Percentiles rank a stretch among this genome's conserved stretches.
Conservation (phyloP, 2,797 vertebrate genomes). For the Enteromius thamalakanensis region DNA sequence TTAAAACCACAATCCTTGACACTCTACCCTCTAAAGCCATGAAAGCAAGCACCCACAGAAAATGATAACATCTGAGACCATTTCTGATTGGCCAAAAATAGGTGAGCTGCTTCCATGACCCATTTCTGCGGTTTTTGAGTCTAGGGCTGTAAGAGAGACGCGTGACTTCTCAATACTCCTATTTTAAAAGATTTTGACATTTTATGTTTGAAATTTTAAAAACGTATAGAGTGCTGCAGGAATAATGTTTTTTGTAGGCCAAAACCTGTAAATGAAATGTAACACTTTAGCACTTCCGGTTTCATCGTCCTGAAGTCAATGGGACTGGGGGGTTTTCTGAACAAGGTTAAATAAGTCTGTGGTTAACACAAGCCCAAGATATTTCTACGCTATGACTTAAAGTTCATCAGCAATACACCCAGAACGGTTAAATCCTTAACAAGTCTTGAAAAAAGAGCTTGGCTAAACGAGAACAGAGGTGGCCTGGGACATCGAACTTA, state of each 20-base stretch:
- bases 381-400: not conserved
- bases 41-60: not conserved
- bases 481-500: not conserved
- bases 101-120: not conserved
- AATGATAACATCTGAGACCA: not conserved
- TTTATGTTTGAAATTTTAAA: not conserved
- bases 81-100: not conserved
- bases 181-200: not conserved
- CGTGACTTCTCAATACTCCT: not conserved
- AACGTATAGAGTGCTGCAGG: too few species aligned
- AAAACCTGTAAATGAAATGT: not conserved
- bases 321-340: not conserved
- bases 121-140: conserved; percentile 6
- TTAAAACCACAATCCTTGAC: not conserved
- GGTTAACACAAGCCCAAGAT: not conserved
- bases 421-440: not conserved
- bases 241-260: not conserved
- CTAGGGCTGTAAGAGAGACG: not conserved
- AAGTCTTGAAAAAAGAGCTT: not conserved
- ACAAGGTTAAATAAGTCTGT: not conserved
- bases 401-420: not conserved
- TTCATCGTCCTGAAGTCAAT: not conserved
- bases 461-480: not conserved
- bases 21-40: not conserved
- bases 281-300: not conserved